Base-by-base conservation (phyloP, 2,797 vertebrate genomes). In the Steatocranus sp. region DNA sequence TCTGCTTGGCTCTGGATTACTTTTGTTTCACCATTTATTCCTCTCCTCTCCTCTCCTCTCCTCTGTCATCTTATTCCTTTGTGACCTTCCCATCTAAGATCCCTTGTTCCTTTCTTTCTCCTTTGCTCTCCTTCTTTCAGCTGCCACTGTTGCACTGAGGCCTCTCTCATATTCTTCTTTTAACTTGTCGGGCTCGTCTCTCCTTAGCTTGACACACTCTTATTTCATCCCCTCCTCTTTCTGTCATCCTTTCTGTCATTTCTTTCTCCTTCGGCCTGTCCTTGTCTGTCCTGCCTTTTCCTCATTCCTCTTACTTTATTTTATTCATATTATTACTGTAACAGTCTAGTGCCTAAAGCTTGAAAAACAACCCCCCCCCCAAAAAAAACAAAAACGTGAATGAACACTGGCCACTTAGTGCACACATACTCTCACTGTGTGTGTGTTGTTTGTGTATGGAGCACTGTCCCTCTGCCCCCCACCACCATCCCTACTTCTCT, bases 311-410 rank as follows among this genome's bases (percentile, higher is more conserved):
- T 80, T 78, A 76, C 43, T 86, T 82, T 89, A 70, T 80, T 91
- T 90, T 88, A 94, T 92, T 94, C 92, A 88, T 91, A 93, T 94
- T 94, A 91, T 92, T 91, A 90, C 89, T 91, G 86, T 94, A 93
- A 95, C 91, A 91, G 82, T 90, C 89, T 84, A 73, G 49, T 90
- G 92, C 93, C 92, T 91, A 83, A 81, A 94, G 91, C 93, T 82
- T 88, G 91, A 91, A 87, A 92, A 61, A 61, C 32, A 61, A 27
- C 0, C 0, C 14, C 3, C 7, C 12, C 36, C 1, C 10, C 8
- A 3, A 0, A 11, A 11, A 94, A 92, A 48, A 8, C 11, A 89
- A 91, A 92, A 89, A 93, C 83, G 87, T 94, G 94, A 96, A 95
- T 92, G 91, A 94, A 92, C 91, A 91, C 87, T 88, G 88, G 77